A percentile compares a stretch with the other conserved stretches of the same genome.
These are phyloP conservation scores for Drosophila seguyi DNA, from an alignment of 1,140 invertebrate genomes.

Conservation along the genomic window DNA sequence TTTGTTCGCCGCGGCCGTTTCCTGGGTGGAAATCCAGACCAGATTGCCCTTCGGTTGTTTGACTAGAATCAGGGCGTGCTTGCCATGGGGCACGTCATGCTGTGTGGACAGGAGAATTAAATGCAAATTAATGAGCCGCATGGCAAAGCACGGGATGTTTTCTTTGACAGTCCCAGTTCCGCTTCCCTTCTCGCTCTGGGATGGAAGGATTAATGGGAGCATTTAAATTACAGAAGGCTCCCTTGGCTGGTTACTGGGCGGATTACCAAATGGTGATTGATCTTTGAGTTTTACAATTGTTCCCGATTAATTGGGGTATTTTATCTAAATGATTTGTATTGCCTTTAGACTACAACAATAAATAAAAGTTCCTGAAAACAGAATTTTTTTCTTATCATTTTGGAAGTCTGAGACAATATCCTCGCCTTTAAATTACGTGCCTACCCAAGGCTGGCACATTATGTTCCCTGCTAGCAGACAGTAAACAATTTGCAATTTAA, in stretches of 20 bases:
- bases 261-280: constrained; percentile 26
- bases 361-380: background rate
- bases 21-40: constrained; percentile 91
- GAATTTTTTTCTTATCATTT: background rate
- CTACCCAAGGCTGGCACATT: background rate
- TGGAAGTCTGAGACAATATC: background rate
- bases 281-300: constrained; percentile 31
- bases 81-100: constrained; percentile 92
- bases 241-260: background rate
- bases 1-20: constrained; percentile 83
- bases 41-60: constrained; percentile 93
- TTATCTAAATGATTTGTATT: background rate
- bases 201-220: constrained; percentile 36
- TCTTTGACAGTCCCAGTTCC: constrained; percentile 29
- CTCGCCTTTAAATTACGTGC: constrained; percentile 16
- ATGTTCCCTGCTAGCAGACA: constrained; percentile 2
- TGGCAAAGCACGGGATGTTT: constrained; percentile 31
- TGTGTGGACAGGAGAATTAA: constrained; percentile 85
- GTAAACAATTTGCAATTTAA: constrained; percentile 44
- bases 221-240: constrained; percentile 38
- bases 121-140: constrained; percentile 75
- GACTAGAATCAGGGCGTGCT: constrained; percentile 93
- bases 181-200: background rate
- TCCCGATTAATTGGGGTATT: constrained; percentile 1
- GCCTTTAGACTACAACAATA: background rate